These are phyloP conservation scores for Parazoanthus atlanticus DNA, from an alignment of 92 coral and sea anemone genomes.

Conservation along the genomic window DNA sequence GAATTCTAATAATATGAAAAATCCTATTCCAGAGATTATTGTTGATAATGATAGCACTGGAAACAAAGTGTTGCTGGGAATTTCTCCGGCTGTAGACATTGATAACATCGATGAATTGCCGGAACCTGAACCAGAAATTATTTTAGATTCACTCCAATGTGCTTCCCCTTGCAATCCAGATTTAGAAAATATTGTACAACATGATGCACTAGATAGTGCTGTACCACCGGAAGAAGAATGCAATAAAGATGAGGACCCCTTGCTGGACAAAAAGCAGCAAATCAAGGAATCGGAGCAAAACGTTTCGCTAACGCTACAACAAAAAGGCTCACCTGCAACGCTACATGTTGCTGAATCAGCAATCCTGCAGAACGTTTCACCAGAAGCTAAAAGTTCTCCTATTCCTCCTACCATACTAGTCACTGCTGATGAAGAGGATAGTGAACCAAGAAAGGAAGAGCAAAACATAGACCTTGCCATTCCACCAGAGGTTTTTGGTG, in stretches of 20 bases:
- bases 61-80: constrained; percentile 6
- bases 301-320: neutral
- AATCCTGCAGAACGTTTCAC: constrained; percentile 1
- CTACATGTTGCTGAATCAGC: neutral
- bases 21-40: constrained; percentile 42
- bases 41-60: neutral
- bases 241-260: neutral
- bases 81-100: constrained; percentile 16
- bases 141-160: constrained; percentile 16
- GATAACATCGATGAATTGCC: constrained; percentile 42
- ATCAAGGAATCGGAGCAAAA: neutral
- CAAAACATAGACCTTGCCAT: constrained; percentile 23
- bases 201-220: neutral
- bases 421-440: constrained; percentile 23
- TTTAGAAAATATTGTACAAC: neutral
- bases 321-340: constrained; percentile 11
- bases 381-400: constrained; percentile 23
- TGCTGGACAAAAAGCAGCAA: neutral
- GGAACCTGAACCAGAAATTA: constrained; percentile 30
- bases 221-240: neutral
- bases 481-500: constrained; percentile 44
- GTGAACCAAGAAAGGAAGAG: constrained; percentile 9
- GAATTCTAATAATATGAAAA: neutral
- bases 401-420: constrained; percentile 29
- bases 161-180: constrained; percentile 9